These are phyloP conservation scores for Bombus huntii DNA, from an alignment of 1,140 invertebrate species.

Conservation along the genomic window DNA sequence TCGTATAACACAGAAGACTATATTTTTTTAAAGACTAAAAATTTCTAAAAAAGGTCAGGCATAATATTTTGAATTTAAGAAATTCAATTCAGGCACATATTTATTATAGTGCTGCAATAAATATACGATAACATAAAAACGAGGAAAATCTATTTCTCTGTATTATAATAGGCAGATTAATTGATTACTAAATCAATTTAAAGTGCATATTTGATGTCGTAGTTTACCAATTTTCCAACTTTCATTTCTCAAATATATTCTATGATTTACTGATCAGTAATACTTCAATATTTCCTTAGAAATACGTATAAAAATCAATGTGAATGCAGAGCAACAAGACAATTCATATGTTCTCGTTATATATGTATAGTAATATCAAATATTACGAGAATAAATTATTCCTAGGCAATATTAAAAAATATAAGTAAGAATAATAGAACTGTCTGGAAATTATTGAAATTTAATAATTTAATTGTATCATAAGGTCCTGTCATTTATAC, in stretches of 20 bases:
- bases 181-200: background rate
- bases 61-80: background rate
- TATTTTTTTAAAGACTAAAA: too few species aligned
- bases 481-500: too few species aligned
- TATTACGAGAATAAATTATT: background rate
- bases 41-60: background rate
- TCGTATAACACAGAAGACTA: background rate
- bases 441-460: too few species aligned
- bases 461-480: too few species aligned
- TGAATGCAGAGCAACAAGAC: background rate
- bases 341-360: background rate
- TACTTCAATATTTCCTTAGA: conserved; percentile 14
- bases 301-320: background rate
- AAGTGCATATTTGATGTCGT: background rate
- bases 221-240: background rate
- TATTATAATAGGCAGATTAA: background rate
- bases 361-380: background rate
- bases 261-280: background rate
- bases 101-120: background rate
- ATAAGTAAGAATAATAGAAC: background rate
- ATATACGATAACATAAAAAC: background rate
- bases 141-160: background rate
- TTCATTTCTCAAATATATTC: background rate
- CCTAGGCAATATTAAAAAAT: background rate
- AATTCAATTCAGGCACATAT: background rate